Conservation (phyloP, 1,140 invertebrate genomes). For the Megalonaias nervosa region DNA sequence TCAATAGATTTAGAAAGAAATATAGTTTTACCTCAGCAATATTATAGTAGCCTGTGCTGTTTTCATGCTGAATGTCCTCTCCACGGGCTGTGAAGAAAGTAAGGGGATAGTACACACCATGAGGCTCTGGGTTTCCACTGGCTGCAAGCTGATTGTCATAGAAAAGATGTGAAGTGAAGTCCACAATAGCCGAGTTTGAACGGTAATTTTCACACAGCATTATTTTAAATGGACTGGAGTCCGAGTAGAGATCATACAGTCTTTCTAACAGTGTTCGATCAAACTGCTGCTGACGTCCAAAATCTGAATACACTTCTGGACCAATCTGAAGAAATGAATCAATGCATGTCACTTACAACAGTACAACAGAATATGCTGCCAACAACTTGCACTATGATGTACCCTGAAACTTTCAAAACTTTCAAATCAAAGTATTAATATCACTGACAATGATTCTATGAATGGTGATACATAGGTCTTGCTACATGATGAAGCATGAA, state of each 20-base stretch:
- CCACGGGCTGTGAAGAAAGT: slow-evolving; percentile 88
- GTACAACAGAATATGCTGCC: no score
- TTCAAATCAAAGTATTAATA: no score
- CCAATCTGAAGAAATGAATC: slow-evolving; percentile 71
- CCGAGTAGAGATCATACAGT: slow-evolving; percentile 85
- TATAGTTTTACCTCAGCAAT: slow-evolving; percentile 79
- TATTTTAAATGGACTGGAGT: slow-evolving; percentile 84
- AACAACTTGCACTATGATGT: no score
- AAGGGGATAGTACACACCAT: slow-evolving; percentile 82
- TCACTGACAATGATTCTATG: no score
- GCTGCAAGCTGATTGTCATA: slow-evolving; percentile 85
- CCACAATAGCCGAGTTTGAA: slow-evolving; percentile 86
- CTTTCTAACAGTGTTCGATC: slow-evolving; percentile 86
- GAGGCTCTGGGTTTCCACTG: slow-evolving; percentile 79
- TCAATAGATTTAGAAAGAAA: background rate
- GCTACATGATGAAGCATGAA: no score
- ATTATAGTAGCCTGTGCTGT: slow-evolving; percentile 90
- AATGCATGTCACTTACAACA: no score
- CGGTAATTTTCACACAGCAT: slow-evolving; percentile 90
- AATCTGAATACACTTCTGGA: slow-evolving; percentile 86
- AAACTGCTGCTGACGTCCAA: slow-evolving; percentile 83
- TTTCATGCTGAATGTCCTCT: slow-evolving; percentile 81
- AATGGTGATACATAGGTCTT: no score
- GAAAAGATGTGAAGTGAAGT: slow-evolving; percentile 86
- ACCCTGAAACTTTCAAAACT: no score